These are phyloP conservation scores for Tetraodon nigroviridis DNA, from an alignment of 2,113 vertebrate species.

Conservation along the genomic window DNA sequence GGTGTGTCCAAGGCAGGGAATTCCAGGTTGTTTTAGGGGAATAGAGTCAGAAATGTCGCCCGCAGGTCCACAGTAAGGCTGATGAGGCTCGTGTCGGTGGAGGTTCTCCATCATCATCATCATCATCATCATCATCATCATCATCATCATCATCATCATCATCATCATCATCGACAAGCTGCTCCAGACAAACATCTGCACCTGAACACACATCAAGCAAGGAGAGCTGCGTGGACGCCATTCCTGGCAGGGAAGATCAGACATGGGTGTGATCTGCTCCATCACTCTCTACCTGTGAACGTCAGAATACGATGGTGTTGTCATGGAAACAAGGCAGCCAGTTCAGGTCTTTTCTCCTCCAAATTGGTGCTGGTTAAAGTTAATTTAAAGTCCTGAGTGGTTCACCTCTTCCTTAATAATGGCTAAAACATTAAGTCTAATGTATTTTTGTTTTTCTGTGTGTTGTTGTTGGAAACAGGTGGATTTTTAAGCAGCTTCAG, in stretches of 20 bases:
- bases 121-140: too few relatives aligned
- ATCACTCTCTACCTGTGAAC: slow-evolving; percentile 24
- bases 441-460: too few relatives aligned
- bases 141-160: too few relatives aligned
- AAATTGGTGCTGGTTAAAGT: slow-evolving; percentile 17
- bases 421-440: too few relatives aligned
- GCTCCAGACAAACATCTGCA: slow-evolving; percentile 43
- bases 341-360: slow-evolving; percentile 29
- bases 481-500: too few relatives aligned
- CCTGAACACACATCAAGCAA: slow-evolving; percentile 35
- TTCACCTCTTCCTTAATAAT: background rate
- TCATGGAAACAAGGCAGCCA: slow-evolving; percentile 28
- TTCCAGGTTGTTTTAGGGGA: slow-evolving; percentile 33
- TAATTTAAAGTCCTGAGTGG: too few relatives aligned
- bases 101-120: too few relatives aligned
- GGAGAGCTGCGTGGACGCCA: slow-evolving; percentile 37
- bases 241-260: slow-evolving; percentile 8
- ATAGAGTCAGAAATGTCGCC: slow-evolving; percentile 11
- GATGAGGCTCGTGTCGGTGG: background rate
- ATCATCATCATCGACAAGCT: slow-evolving; percentile 9
- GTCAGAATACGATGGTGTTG: slow-evolving; percentile 24
- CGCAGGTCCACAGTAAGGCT: slow-evolving; percentile 21
- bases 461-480: too few relatives aligned
- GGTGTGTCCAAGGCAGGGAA: slow-evolving; percentile 34
- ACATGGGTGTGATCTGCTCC: slow-evolving; percentile 20